phyloP scores from a whole-genome alignment of 2,797 vertebrate species.

The Hippopotamyrus pictus region DNA sequence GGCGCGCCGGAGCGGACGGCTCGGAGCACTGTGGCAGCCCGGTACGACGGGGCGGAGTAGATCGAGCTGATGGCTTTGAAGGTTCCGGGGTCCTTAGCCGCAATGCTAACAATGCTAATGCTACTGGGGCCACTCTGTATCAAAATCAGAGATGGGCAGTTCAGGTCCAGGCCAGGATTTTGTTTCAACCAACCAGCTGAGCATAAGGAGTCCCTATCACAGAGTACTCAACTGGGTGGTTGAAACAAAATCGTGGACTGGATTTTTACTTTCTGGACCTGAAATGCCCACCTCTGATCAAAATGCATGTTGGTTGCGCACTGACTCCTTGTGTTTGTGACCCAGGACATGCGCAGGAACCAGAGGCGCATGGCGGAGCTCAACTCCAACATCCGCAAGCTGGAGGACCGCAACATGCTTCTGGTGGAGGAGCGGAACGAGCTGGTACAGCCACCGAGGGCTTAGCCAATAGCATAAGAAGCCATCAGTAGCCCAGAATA shows the following conservation, averaged over 20 bases:
- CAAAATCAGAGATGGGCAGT: neutral
- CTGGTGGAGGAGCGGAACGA: conserved; percentile 92
- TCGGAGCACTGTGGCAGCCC: conserved; percentile 95
- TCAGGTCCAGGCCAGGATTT: neutral
- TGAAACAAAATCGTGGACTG: neutral
- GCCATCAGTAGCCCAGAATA: no score
- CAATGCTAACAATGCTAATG: neutral
- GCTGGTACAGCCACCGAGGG: conserved; percentile 59
- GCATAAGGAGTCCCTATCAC: neutral
- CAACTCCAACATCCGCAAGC: conserved; percentile 84
- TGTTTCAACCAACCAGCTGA: neutral
- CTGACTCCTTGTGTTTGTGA: neutral
- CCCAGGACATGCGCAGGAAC: conserved; percentile 88
- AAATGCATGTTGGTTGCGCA: neutral
- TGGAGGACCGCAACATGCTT: conserved; percentile 89
- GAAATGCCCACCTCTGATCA: neutral
- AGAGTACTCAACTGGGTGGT: neutral
- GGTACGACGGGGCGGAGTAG: conserved; percentile 54
- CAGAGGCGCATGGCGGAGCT: conserved; percentile 88
- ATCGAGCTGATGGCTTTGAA: neutral
- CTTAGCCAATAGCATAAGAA: neutral
- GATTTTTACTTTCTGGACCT: neutral
- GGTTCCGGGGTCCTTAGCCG: neutral
- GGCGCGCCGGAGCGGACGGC: conserved; percentile 80
- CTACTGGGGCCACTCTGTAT: neutral